Evolutionary conservation across 2,797 vertebrate species (phyloP).

Genomic region (Syngnathus rostellatus): DNA sequence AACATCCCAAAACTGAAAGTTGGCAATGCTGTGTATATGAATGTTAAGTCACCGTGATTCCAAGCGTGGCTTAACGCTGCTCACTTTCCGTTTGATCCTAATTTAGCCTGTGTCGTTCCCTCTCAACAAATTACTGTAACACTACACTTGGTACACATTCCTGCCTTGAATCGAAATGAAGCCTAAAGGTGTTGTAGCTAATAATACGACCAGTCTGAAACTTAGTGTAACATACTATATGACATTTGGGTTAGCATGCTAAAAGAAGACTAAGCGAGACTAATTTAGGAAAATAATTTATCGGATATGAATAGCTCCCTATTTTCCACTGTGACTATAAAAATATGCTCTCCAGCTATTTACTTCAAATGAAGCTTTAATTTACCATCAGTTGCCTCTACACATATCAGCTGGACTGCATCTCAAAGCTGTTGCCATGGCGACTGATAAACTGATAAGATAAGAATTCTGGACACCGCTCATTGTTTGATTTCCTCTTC

Average conservation of each 20-base stretch:
- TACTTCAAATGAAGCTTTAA: constrained; percentile 25
- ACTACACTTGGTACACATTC: neutral
- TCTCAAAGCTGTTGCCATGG: constrained; percentile 24
- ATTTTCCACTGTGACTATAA: constrained; percentile 41
- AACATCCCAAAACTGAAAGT: neutral
- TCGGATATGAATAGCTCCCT: constrained; percentile 45
- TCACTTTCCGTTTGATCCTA: neutral
- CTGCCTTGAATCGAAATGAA: neutral
- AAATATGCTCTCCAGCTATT: constrained; percentile 45
- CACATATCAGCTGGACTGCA: constrained; percentile 35
- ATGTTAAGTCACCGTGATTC: neutral
- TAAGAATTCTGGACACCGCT: constrained; percentile 1
- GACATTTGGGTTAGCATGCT: neutral
- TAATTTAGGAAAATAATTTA: neutral
- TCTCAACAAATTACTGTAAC: constrained; percentile 1
- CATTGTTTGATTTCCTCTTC: neutral
- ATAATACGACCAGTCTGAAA: constrained; percentile 6
- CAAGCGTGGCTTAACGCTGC: neutral
- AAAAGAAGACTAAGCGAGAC: neutral
- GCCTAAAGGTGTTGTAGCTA: neutral
- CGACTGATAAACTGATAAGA: constrained; percentile 29
- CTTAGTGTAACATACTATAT: neutral
- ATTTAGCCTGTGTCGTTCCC: constrained; percentile 1
- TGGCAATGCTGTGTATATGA: neutral
- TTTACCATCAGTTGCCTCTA: constrained; percentile 42